Base-by-base conservation (phyloP, 2,888 invertebrate genomes). In the Microctonus brassicae region DNA sequence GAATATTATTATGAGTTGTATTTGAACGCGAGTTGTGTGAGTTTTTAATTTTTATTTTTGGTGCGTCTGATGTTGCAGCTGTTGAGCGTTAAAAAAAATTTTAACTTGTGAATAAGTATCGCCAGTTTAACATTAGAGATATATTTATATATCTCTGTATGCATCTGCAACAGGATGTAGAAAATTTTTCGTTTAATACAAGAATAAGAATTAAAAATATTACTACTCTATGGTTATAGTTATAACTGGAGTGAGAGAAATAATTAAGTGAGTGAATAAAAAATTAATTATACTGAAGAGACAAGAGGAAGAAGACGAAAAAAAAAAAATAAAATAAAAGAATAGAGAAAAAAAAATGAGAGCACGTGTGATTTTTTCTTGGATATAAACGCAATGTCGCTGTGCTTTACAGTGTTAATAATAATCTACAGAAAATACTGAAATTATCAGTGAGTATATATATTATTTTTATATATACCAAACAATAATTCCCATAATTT, bases 361-460 rank as follows among this genome's bases (percentile, higher is more conserved):
- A 70, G 65, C 73, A 73, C 73, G 55, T 66, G 67, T 55, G 66
- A 70, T 66, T 67, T 66, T 62, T 17, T 29, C n/a, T 33, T 1
- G 39, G 63, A 72, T 55, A 53, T 55, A 72, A 72, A 33, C 67
- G 71, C 62, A 62, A 72, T 72, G 71, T 57, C 70, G 65, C 60
- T 67, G 72, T 57, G 39, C 57, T 72, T 72, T 55, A 72, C 58
- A 52, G 66, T 62, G 71, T 62, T 58, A 13, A 29, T 68, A 39
- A 57, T 66, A 29, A 71, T 61, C 20, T 26, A 61, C 53, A n/a
- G n/a, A 67, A 68, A 61, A 72, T 47, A 62, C 22, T 66, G 53
- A 67, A 42, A 63, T 47, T 42, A 68, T 7, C 67, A 72, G 72
- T 72, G 39, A 72, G 72, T 72, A 66, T 42, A 29, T 29, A 29